Percentiles rank a stretch among this genome's conserved stretches.
Evolutionary conservation across 23 tunicate genomes (phyloP).

Genomic region (Styela clava): DNA sequence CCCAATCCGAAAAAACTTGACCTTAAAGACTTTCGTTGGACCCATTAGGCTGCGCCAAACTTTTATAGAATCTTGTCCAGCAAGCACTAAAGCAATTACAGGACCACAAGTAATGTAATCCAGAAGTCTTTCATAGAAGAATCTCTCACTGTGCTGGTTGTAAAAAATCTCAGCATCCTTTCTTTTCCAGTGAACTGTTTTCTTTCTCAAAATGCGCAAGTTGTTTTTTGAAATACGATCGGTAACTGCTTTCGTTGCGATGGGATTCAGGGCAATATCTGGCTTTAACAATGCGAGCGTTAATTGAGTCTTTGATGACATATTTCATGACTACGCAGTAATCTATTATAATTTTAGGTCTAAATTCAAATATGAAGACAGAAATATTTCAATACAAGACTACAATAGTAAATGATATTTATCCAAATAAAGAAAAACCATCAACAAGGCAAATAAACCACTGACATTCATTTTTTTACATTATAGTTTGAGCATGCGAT

Average conservation of each 20-base stretch:
- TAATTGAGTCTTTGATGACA: conserved; percentile 25
- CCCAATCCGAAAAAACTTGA: too few species aligned
- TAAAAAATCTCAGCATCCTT: conserved; percentile 54
- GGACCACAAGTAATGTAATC: conserved; percentile 78
- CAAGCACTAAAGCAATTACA: conserved; percentile 54
- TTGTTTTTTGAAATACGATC: conserved; percentile 25
- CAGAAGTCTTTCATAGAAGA: conserved; percentile 68
- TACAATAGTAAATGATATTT: too few species aligned
- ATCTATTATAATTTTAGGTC: not conserved
- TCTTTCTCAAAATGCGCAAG: conserved; percentile 39
- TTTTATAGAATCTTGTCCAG: conserved; percentile 52
- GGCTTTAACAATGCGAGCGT: conserved; percentile 84
- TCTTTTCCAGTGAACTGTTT: conserved; percentile 41
- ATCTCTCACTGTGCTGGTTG: conserved; percentile 40
- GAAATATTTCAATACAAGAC: too few species aligned
- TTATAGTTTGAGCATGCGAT: too few species aligned
- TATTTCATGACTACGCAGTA: too few species aligned
- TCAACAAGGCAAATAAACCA: too few species aligned
- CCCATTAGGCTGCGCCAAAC: conserved; percentile 83
- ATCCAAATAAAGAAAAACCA: too few species aligned
- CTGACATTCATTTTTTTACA: too few species aligned
- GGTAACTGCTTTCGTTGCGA: conserved; percentile 26
- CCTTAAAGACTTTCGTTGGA: conserved; percentile 67
- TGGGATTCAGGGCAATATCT: conserved; percentile 57
- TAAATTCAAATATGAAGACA: not conserved